Base-by-base conservation (phyloP, 2,113 vertebrate genomes). In the Herpetotheres cachinnans region DNA sequence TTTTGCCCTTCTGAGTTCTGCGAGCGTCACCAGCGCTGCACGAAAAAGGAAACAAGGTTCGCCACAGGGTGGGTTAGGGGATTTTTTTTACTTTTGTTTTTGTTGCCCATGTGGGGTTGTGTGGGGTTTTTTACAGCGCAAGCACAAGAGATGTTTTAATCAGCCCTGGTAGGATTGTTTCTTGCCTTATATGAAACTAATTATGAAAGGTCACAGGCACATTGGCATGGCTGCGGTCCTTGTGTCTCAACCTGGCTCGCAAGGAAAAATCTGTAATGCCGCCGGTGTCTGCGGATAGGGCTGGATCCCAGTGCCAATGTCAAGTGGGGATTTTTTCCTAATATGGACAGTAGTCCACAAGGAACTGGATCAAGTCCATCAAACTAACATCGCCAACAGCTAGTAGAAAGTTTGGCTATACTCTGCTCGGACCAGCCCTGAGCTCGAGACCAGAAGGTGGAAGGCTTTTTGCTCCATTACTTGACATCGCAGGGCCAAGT, bases 281-380 rank as follows among this genome's bases (percentile, higher is more conserved):
- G 88, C 61, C 0, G 49, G 40, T 94, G 92, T 54, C 90, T 93
- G 90, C 13, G 52, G 71, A 4, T 12, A 6, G 67, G 61, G 69
- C 90, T 92, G 86, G 74, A 63, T 76, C 85, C 36, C 24, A 0
- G 46, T 69, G 79, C 90, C 62, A 61, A 5, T 34, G 3, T 71
- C 94, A 92, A 90, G 86, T 91, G 93, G 86, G 65, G 91, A 80
- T 85, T 90, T 96, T 91, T 95, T 90, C 96, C 94, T 93, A 94
- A 88, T 91, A 88, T 77, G 90, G 90, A 72, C 93, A 86, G 96
- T 59, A 89, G 89, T 93, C 87, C 94, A 70, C 94, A 59, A 80
- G 70, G 58, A 34, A 67, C 90, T 95, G 94, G 94, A 89, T 19
- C 50, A 38, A 80, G 55, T 91, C 96, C 96, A 93, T 95, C 55